phyloP scores from a whole-genome alignment of 2,888 invertebrate species.

The Pachymerium ferrugineum region DNA sequence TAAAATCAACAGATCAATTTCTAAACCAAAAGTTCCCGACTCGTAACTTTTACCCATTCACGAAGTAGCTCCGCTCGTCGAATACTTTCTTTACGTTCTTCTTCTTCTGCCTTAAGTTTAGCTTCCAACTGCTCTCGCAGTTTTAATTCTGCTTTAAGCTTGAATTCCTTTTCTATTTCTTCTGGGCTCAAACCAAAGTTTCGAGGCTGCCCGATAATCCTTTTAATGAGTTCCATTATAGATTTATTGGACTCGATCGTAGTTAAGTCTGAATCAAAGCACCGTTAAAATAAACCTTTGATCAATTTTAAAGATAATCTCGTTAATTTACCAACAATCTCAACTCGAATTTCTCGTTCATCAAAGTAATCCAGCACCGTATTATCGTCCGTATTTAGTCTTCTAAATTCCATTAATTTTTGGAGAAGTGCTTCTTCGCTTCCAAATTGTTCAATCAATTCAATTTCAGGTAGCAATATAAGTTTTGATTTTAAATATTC shows the following conservation, averaged over 20 bases:
- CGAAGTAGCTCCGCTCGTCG: conserved; percentile 4
- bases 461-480: conserved; percentile 40
- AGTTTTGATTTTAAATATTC: conserved; percentile 38
- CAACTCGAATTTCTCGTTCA: conserved; percentile 46
- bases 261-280: conserved; percentile 23
- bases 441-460: conserved; percentile 47
- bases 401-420: conserved; percentile 44
- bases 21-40: too few species aligned
- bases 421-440: conserved; percentile 47
- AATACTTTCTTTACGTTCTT: not conserved
- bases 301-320: not conserved
- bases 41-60: too few species aligned
- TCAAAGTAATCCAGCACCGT: conserved; percentile 49
- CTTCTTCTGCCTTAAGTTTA: conserved; percentile 5
- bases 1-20: not conserved
- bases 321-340: not conserved
- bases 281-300: too few species aligned
- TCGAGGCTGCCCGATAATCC: conserved; percentile 58
- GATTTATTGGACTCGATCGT: not conserved
- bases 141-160: not conserved
- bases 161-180: not conserved
- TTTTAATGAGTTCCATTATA: conserved; percentile 54
- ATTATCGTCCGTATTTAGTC: conserved; percentile 46
- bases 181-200: conserved; percentile 53
- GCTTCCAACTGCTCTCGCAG: not conserved